phyloP scores from a whole-genome alignment of 2,797 vertebrate species.

The Sparidentex hasta region DNA sequence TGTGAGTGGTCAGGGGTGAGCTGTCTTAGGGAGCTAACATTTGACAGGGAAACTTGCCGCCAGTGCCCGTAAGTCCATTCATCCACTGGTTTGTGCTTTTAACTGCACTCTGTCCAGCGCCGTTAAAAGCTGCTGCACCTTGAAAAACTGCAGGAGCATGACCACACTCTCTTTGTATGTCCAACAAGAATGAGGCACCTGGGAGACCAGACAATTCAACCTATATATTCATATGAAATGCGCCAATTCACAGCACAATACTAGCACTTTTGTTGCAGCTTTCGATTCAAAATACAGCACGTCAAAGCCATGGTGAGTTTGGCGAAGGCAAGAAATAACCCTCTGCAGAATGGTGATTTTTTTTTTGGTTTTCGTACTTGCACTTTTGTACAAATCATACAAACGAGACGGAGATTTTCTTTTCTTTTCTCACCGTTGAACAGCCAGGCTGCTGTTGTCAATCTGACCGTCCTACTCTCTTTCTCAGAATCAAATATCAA shows the following conservation, averaged over 20 bases:
- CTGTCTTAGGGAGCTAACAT: slow-evolving; percentile 24
- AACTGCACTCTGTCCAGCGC: background rate
- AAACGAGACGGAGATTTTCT: background rate
- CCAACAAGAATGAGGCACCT: background rate
- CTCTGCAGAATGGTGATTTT: no score
- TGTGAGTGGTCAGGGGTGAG: slow-evolving; percentile 58
- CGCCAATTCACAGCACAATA: background rate
- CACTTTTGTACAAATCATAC: background rate
- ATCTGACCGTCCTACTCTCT: background rate
- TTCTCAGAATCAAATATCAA: background rate
- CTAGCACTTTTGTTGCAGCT: background rate
- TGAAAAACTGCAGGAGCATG: background rate
- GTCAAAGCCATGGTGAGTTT: background rate
- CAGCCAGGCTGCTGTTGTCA: background rate
- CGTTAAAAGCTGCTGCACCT: background rate
- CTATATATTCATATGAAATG: fast-evolving
- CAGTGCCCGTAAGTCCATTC: slow-evolving; percentile 20
- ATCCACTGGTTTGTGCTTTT: slow-evolving; percentile 17
- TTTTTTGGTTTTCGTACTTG: background rate
- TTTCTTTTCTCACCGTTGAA: background rate
- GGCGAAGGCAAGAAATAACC: background rate
- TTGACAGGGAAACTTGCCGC: slow-evolving; percentile 9
- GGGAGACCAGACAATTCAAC: background rate
- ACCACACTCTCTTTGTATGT: no score
- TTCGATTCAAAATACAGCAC: background rate